Evolutionary conservation across 2,888 invertebrate genomes (phyloP).

Genomic region (Phytoseiulus persimilis): DNA sequence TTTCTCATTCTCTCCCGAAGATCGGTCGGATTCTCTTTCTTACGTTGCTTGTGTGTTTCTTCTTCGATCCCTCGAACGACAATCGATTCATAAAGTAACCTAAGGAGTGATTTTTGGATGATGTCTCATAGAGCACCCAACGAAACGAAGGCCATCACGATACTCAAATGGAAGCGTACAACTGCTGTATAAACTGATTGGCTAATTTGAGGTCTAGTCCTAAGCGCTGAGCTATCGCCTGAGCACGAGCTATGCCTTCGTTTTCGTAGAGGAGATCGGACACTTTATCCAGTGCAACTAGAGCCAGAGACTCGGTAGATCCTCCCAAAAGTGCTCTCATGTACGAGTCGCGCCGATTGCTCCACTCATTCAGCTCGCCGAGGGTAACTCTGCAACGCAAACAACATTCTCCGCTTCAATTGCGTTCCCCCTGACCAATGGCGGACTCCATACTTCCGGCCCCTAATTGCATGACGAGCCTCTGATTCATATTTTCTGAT

Average conservation of each 20-base stretch:
- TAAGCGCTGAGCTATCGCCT: constrained; percentile 10
- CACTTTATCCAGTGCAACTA: background rate
- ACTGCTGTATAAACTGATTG: constrained; percentile 19
- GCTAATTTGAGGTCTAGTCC: constrained; percentile 23
- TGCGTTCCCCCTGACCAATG: too few relatives aligned
- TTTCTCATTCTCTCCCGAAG: too few relatives aligned
- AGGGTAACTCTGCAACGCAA: background rate
- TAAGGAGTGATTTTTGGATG: background rate
- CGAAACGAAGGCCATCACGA: background rate
- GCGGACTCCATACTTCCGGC: too few relatives aligned
- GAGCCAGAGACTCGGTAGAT: constrained; percentile 7
- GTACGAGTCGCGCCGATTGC: constrained; percentile 22
- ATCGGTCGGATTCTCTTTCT: too few relatives aligned
- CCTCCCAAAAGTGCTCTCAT: constrained; percentile 24
- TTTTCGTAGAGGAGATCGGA: background rate
- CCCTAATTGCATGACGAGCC: too few relatives aligned
- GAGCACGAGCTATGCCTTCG: constrained; percentile 17
- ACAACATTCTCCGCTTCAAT: background rate
- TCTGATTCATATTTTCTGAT: too few relatives aligned
- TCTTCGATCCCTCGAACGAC: background rate
- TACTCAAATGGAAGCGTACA: background rate
- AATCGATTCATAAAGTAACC: background rate
- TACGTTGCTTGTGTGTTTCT: background rate
- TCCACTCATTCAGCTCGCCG: constrained; percentile 30
- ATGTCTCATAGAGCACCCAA: background rate